phyloP scores from a whole-genome alignment of 2,113 vertebrate species.

The Parus major region DNA sequence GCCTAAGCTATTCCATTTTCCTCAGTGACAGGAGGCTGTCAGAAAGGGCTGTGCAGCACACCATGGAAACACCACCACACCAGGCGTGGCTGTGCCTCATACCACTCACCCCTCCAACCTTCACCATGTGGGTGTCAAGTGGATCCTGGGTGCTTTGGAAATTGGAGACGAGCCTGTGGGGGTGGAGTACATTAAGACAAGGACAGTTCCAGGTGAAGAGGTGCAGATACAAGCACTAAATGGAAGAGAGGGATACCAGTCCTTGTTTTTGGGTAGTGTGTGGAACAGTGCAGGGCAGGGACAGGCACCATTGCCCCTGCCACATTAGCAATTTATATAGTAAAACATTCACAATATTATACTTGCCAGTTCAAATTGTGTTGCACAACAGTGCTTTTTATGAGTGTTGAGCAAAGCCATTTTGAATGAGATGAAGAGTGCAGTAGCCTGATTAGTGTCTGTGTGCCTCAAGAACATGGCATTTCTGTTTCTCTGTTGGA shows the following conservation, averaged over 20 bases:
- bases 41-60: not conserved
- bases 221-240: not conserved
- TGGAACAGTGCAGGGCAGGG: not conserved
- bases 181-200: not conserved
- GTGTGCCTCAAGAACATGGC: not conserved
- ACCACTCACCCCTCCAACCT: not conserved
- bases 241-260: not conserved
- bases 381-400: not conserved
- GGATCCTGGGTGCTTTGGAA: not conserved
- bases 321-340: not conserved
- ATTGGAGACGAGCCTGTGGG: not conserved
- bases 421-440: not conserved
- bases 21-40: not conserved
- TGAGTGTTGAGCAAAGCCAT: not conserved
- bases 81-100: not conserved
- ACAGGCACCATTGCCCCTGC: not conserved
- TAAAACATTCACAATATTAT: not conserved
- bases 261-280: not conserved
- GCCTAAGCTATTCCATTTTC: not conserved
- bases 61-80: accelerated
- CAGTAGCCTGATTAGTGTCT: not conserved
- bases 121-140: not conserved
- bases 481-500: not conserved
- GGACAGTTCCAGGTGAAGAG: not conserved
- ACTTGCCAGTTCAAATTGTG: not conserved